Conservation (phyloP, 2,888 invertebrate genomes). For the Nomada hirtipes region DNA sequence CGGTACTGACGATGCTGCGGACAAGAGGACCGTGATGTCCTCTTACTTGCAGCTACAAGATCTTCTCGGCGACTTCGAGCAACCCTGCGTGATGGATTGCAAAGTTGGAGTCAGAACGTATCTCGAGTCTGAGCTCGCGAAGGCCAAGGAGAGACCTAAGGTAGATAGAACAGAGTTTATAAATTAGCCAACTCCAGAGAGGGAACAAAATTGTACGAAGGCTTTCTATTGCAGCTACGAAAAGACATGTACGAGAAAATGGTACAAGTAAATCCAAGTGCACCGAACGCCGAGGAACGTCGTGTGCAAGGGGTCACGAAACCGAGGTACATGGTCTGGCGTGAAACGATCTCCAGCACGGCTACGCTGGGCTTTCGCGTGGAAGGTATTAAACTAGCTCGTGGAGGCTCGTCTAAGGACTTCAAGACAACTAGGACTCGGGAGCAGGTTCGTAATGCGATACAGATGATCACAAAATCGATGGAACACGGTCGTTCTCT, state of each 20-base stretch:
- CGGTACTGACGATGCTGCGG: conserved; percentile 55
- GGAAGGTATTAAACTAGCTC: conserved; percentile 96
- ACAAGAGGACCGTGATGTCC: conserved; percentile 72
- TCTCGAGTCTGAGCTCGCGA: conserved; percentile 96
- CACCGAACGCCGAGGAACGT: conserved; percentile 96
- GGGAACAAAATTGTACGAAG: too few relatives aligned
- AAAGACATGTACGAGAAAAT: conserved; percentile 99
- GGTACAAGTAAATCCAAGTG: conserved; percentile 95
- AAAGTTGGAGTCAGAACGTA: conserved; percentile 98
- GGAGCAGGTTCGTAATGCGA: conserved; percentile 86
- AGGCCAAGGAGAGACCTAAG: conserved; percentile 97
- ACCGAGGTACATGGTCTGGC: conserved; percentile 97
- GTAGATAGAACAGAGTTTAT: conserved; percentile 83
- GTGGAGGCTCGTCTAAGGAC: conserved; percentile 96
- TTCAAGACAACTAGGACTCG: conserved; percentile 96
- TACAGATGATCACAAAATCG: neutral
- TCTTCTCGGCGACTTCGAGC: conserved; percentile 94
- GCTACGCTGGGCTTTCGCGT: conserved; percentile 98
- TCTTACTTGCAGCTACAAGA: conserved; percentile 96
- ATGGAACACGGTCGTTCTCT: neutral
- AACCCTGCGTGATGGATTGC: conserved; percentile 98
- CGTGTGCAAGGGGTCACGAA: conserved; percentile 96
- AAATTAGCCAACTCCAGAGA: neutral
- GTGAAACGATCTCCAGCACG: conserved; percentile 99
- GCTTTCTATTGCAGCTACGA: conserved; percentile 72